Evolutionary conservation across 2,888 invertebrate species (phyloP), one percentile per base, ranked within the genome.

Genomic region (Gortyna flavago): DNA sequence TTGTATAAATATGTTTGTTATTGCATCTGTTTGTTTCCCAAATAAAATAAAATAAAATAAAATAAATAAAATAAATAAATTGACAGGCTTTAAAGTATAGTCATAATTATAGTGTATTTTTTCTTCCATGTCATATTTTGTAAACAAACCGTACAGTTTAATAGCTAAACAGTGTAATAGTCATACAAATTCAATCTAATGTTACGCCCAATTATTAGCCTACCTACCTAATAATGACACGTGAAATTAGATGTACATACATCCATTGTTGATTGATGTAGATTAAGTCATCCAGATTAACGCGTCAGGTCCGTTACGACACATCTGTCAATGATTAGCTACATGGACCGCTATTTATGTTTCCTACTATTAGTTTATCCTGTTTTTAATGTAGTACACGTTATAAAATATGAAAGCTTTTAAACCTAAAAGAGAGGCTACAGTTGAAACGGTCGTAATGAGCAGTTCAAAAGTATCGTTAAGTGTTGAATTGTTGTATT

Each of bases 401-500:
- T 84, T 85, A 73, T 61, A 71, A 85, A 86, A 86, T 77, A 68
- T 62, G 67, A 75, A 85, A 77, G 80, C 84, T 87, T 85, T 84
- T 81, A 79, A 84, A 79, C 38, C 44, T 66, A 62, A 80, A 69
- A 29, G 21, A 21, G 62, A 78, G 71, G 79, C 65, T 65, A 72
- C 76, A 65, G 66, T 78, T 81, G 38, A 72, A 82, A 77, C 35
- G 48, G 62, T 66, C 73, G 29, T 76, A 69, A 74, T 7, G 8
- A 18, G n/a, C 21, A 77, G 76, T 81, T 87, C 85, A 85, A 87
- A 87, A 80, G 74, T 75, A 80, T 88, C 87, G 76, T 83, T 88
- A 83, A 72, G 51, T 66, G 18, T 75, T 79, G 80, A 85, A 81
- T 81, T 72, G 80, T 81, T 77, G 48, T 69, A n/a, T 5, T 13